Evolutionary conservation across 1,140 invertebrate genomes (phyloP).

Genomic region (Eumaeus atala): DNA sequence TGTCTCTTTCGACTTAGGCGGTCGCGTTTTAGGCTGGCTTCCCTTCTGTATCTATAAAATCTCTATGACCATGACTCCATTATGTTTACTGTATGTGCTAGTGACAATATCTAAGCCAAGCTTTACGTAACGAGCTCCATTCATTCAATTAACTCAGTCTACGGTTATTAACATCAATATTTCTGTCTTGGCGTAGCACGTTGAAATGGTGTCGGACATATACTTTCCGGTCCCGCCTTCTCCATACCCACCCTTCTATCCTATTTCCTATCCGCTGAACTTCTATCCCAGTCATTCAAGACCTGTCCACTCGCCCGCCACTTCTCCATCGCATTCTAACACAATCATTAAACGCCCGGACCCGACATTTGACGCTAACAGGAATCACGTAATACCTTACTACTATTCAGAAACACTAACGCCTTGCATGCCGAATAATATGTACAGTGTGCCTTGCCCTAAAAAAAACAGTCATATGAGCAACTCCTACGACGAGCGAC

Average conservation of each 20-base stretch:
- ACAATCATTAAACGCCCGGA: slow-evolving; percentile 47
- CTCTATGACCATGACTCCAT: too few relatives aligned
- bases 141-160: too few relatives aligned
- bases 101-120: too few relatives aligned
- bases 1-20: too few relatives aligned
- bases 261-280: slow-evolving; percentile 63
- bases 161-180: slow-evolving; percentile 13
- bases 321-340: slow-evolving; percentile 41
- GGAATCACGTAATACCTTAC: slow-evolving; percentile 66
- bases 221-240: slow-evolving; percentile 74
- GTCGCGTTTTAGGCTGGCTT: too few relatives aligned
- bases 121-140: too few relatives aligned
- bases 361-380: slow-evolving; percentile 62
- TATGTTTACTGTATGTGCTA: too few relatives aligned
- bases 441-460: slow-evolving; percentile 50
- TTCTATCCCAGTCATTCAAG: slow-evolving; percentile 48
- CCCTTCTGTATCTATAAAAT: too few relatives aligned
- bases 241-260: slow-evolving; percentile 57
- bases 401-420: slow-evolving; percentile 65
- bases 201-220: slow-evolving; percentile 84
- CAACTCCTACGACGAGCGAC: slow-evolving; percentile 50
- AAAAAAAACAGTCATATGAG: slow-evolving; percentile 48
- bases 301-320: slow-evolving; percentile 40
- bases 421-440: slow-evolving; percentile 57
- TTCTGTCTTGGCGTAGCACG: slow-evolving; percentile 76